Evolutionary conservation across 2,888 invertebrate species (phyloP).

Genomic region (Drosophila fungiperda): DNA sequence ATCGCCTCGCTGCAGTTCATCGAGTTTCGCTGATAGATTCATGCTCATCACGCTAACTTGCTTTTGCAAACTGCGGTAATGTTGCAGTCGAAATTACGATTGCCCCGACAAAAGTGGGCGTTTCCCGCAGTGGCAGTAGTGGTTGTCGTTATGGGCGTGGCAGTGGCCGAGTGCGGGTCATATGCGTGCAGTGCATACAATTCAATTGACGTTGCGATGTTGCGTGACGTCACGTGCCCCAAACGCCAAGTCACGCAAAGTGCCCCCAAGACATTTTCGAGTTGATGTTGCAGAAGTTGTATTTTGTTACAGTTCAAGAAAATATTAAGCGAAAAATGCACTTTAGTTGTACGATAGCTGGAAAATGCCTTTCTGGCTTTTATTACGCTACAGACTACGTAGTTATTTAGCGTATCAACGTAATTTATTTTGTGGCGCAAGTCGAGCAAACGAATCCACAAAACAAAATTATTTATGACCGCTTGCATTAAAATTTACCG

Average conservation of each 20-base stretch:
- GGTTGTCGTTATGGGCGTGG: slow-evolving; percentile 25
- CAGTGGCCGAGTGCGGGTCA: slow-evolving; percentile 42
- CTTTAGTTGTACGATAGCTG: slow-evolving; percentile 70
- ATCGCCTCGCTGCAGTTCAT: slow-evolving; percentile 95
- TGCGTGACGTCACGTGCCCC: slow-evolving; percentile 67
- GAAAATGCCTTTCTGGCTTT: slow-evolving; percentile 68
- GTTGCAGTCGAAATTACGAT: slow-evolving; percentile 34
- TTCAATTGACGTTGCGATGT: slow-evolving; percentile 52
- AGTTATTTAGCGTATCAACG: slow-evolving; percentile 71
- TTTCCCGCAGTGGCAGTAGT: neutral
- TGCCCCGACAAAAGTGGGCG: slow-evolving; percentile 27
- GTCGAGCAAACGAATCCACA: slow-evolving; percentile 59
- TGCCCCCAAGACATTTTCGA: slow-evolving; percentile 49
- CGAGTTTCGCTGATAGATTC: slow-evolving; percentile 97
- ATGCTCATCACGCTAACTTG: slow-evolving; percentile 99
- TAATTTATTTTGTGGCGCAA: slow-evolving; percentile 70
- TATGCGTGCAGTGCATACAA: slow-evolving; percentile 62
- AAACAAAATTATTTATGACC: slow-evolving; percentile 79
- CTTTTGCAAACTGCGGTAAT: slow-evolving; percentile 93
- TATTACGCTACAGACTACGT: slow-evolving; percentile 51
- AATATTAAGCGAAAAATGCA: slow-evolving; percentile 75
- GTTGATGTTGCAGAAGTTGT: slow-evolving; percentile 31
- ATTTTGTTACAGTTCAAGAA: slow-evolving; percentile 65
- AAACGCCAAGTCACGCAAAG: slow-evolving; percentile 60
- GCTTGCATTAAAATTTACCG: slow-evolving; percentile 81